Percentiles rank a stretch among this genome's conserved stretches.
phyloP scores from a whole-genome alignment of 2,888 invertebrate species.

The Cantharis nigra region DNA sequence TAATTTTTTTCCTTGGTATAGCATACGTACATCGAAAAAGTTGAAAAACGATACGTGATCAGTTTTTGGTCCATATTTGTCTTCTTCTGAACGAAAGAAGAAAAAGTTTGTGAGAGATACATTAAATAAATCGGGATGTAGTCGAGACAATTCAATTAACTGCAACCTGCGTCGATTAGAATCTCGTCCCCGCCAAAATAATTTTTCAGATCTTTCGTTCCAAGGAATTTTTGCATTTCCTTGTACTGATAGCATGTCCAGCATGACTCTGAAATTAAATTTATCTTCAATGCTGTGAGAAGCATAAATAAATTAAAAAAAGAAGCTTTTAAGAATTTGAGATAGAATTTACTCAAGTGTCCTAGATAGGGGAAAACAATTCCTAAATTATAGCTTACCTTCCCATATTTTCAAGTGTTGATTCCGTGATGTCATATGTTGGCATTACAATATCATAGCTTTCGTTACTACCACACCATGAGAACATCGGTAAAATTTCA shows the following conservation, averaged over 20 bases:
- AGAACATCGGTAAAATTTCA: constrained; percentile 79
- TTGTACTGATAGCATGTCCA: constrained; percentile 91
- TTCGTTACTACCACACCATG: constrained; percentile 93
- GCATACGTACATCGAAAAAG: constrained; percentile 94
- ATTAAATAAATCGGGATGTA: constrained; percentile 81
- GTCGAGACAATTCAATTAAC: constrained; percentile 76
- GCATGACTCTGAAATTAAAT: constrained; percentile 65
- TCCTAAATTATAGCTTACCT: constrained; percentile 60
- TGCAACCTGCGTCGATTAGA: constrained; percentile 83
- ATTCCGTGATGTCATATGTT: constrained; percentile 93
- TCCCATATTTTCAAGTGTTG: constrained; percentile 91
- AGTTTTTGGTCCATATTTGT: constrained; percentile 83
- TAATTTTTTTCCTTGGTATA: background rate
- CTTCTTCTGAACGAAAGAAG: constrained; percentile 85
- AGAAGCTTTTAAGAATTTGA: too few relatives aligned
- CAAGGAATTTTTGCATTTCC: constrained; percentile 73
- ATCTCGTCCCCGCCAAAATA: constrained; percentile 93
- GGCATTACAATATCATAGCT: constrained; percentile 90
- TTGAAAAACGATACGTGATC: constrained; percentile 87
- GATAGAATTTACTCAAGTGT: too few relatives aligned
- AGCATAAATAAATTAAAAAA: too few relatives aligned
- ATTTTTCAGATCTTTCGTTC: constrained; percentile 73
- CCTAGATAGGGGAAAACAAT: too few relatives aligned
- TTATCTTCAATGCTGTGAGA: too few relatives aligned
- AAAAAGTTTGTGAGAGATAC: constrained; percentile 95